Conservation (phyloP, 2,113 vertebrate species). For the Trematocara zebra region DNA sequence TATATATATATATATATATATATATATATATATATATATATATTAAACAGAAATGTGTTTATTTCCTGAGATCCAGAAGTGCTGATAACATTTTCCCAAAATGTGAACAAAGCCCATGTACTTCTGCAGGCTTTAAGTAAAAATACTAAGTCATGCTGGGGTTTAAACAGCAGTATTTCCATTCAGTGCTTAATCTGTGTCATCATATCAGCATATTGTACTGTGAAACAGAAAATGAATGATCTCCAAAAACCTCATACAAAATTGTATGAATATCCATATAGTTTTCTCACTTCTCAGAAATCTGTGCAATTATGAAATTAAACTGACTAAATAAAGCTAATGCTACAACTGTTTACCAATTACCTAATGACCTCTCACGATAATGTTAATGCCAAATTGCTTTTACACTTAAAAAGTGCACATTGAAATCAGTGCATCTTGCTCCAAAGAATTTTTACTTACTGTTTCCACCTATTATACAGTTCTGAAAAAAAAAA, state of each 20-base stretch:
- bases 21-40: no score
- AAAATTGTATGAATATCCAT: neutral
- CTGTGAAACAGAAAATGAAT: neutral
- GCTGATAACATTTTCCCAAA: neutral
- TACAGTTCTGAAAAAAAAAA: neutral
- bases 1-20: no score
- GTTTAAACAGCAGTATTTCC: neutral
- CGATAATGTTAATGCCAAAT: neutral
- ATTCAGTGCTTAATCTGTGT: neutral
- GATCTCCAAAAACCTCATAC: neutral
- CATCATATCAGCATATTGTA: neutral
- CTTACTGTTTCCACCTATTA: neutral
- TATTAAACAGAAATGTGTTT: neutral
- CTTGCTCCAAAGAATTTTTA: neutral
- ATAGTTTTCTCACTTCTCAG: neutral
- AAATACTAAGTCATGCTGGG: neutral
- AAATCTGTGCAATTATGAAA: neutral
- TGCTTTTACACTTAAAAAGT: neutral
- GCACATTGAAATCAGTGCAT: neutral
- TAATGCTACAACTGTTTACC: neutral
- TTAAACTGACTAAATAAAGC: neutral
- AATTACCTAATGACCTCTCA: neutral
- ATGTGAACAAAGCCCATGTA: neutral
- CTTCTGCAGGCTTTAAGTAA: neutral
- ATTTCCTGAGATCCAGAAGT: neutral